Evolutionary conservation across 2,888 invertebrate genomes (phyloP).

Genomic region (Drosophila subsilvestris): DNA sequence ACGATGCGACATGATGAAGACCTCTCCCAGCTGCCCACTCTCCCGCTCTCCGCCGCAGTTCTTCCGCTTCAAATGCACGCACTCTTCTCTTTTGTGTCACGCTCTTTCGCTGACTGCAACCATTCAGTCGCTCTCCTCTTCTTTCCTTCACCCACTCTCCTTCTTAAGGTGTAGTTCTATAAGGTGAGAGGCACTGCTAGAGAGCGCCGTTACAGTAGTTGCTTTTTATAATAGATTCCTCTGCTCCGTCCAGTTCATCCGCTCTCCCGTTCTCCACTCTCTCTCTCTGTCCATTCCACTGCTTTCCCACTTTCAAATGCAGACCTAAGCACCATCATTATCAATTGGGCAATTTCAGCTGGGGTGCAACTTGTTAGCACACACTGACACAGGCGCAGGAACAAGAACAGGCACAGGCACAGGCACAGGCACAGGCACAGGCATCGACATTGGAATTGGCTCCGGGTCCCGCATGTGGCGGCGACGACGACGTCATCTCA

Average conservation of each 20-base stretch:
- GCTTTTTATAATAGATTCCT: background rate
- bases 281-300: background rate
- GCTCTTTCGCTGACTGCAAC: background rate
- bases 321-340: constrained; percentile 35
- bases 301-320: background rate
- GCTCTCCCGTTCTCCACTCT: background rate
- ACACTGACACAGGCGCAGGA: background rate
- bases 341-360: constrained; percentile 79
- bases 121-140: background rate
- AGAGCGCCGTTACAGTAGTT: background rate
- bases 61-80: background rate
- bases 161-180: background rate
- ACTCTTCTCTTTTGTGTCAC: background rate
- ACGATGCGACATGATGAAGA: constrained; percentile 77
- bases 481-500: constrained; percentile 35
- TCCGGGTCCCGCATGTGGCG: constrained; percentile 67
- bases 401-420: background rate
- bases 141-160: background rate
- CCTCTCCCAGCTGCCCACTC: constrained; percentile 31
- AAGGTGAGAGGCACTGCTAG: background rate
- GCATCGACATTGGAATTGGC: background rate
- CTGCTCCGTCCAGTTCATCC: background rate
- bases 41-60: background rate
- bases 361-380: constrained; percentile 73
- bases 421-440: background rate